Conservation (phyloP, 1,140 invertebrate genomes). For the Cheumatopsyche charites region DNA sequence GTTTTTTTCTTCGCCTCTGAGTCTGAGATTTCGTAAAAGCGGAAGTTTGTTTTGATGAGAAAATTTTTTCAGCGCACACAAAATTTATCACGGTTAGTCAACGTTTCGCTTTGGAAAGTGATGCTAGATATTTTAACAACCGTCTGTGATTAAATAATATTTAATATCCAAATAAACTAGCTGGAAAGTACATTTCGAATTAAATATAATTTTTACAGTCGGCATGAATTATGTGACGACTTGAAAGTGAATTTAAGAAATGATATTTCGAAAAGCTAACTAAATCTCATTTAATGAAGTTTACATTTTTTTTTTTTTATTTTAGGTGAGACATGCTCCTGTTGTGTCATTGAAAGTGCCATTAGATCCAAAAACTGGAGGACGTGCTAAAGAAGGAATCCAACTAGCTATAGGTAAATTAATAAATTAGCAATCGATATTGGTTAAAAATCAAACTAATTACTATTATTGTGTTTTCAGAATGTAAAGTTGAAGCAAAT, state of each 20-base stretch:
- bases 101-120: background rate
- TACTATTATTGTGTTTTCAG: slow-evolving; percentile 48
- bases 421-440: no score
- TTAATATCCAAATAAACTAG: no score
- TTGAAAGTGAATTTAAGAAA: no score
- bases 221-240: background rate
- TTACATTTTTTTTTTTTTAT: slow-evolving; percentile 27
- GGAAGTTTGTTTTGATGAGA: background rate
- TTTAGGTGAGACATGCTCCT: slow-evolving; percentile 68
- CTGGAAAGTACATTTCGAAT: no score
- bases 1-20: background rate
- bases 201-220: background rate
- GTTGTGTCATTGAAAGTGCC: slow-evolving; percentile 64
- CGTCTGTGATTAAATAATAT: background rate
- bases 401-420: slow-evolving; percentile 43
- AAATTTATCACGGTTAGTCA: background rate
- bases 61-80: background rate
- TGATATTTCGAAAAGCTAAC: no score
- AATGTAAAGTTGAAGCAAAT: slow-evolving; percentile 78
- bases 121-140: background rate
- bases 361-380: slow-evolving; percentile 49
- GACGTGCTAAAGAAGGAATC: slow-evolving; percentile 43
- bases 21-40: background rate
- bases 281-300: no score
- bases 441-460: no score